Conservation (phyloP, 2,113 vertebrate species). For the Lepidothrix coronata region DNA sequence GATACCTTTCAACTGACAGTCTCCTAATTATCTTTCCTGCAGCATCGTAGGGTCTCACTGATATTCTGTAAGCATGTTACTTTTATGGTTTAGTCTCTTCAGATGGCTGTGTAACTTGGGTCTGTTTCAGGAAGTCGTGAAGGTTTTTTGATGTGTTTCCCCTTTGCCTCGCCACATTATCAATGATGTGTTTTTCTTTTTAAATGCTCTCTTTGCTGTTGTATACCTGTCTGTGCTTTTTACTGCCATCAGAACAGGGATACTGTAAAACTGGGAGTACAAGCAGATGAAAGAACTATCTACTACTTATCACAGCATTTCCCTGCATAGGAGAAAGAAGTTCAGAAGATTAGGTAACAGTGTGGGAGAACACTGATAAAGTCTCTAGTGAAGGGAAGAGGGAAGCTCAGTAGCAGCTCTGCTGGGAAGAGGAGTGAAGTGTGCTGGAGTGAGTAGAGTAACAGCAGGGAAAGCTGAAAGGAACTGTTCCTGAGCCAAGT, state of each 20-base stretch:
- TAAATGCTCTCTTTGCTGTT: background rate
- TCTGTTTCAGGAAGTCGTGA: background rate
- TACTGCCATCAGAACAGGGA: background rate
- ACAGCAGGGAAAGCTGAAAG: slow-evolving; percentile 20
- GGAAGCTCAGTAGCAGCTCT: background rate
- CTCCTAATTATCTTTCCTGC: slow-evolving; percentile 48
- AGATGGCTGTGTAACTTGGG: background rate
- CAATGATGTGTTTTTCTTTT: background rate
- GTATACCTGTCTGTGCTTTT: background rate
- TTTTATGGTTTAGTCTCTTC: background rate
- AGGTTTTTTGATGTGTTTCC: background rate
- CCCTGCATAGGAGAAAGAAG: background rate
- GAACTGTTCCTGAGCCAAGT: background rate
- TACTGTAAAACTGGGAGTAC: background rate
- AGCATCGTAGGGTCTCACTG: background rate
- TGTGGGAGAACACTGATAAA: background rate
- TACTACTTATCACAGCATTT: background rate
- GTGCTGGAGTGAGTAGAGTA: slow-evolving; percentile 1
- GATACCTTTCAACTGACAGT: slow-evolving; percentile 39
- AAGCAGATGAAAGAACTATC: background rate
- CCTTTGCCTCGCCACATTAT: background rate
- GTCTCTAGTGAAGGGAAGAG: background rate
- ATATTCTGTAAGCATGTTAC: background rate
- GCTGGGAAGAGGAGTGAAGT: background rate
- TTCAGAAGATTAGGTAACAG: background rate